A percentile compares a stretch with the other conserved stretches of the same genome.
These are phyloP conservation scores for Listronotus bonariensis DNA, from an alignment of 1,140 invertebrate genomes.

Conservation along the genomic window DNA sequence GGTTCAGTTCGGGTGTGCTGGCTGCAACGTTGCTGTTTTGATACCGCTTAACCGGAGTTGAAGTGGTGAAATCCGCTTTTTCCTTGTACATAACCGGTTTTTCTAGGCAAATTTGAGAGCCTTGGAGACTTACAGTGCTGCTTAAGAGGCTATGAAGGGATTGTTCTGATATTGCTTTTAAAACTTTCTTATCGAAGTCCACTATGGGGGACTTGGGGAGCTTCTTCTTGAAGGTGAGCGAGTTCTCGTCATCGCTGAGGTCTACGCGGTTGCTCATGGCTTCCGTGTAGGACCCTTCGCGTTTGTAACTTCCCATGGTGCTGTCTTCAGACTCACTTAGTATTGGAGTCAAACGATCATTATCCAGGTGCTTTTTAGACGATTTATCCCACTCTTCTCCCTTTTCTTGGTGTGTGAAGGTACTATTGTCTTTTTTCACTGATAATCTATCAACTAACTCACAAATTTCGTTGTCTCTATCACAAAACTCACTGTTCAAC, in stretches of 20 bases:
- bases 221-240: constrained; percentile 41
- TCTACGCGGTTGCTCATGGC: constrained; percentile 53
- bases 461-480: neutral
- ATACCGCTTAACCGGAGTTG: constrained; percentile 19
- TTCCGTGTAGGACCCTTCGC: constrained; percentile 53
- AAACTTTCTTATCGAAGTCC: constrained; percentile 47
- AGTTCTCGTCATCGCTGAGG: constrained; percentile 50
- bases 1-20: constrained; percentile 66
- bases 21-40: constrained; percentile 42
- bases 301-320: constrained; percentile 41
- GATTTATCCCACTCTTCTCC: constrained; percentile 32
- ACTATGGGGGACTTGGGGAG: constrained; percentile 45
- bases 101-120: constrained; percentile 3
- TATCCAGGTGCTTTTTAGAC: constrained; percentile 11
- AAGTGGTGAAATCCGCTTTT: constrained; percentile 16
- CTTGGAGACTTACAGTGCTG: constrained; percentile 32
- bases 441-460: neutral
- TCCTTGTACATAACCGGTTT: constrained; percentile 7
- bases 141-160: constrained; percentile 48
- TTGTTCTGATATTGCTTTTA: constrained; percentile 54
- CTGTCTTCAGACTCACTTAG: constrained; percentile 5
- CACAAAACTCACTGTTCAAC: constrained; percentile 5
- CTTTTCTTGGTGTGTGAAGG: neutral
- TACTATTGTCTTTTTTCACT: neutral
- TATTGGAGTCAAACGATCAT: neutral